Conservation (phyloP, 2,888 invertebrate genomes). For the Alloplasta piceator region DNA sequence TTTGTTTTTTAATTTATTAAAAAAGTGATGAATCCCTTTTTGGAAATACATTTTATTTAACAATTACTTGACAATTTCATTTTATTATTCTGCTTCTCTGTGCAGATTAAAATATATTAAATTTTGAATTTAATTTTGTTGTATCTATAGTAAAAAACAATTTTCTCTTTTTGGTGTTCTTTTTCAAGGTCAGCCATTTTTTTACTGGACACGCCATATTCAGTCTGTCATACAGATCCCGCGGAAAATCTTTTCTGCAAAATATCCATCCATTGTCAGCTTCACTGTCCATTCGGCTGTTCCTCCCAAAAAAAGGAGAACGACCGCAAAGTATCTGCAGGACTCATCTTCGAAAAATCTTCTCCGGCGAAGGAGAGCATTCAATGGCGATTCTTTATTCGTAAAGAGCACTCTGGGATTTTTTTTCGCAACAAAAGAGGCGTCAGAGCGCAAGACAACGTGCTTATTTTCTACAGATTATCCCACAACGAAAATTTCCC, state of each 20-base stretch:
- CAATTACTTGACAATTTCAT: no score
- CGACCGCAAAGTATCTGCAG: constrained; percentile 31
- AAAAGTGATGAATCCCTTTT: background rate
- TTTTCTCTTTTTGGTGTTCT: background rate
- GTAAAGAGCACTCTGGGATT: constrained; percentile 59
- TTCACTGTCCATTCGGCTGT: constrained; percentile 36
- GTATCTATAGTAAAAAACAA: background rate
- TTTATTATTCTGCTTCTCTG: no score
- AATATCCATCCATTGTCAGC: constrained; percentile 20
- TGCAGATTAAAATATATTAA: no score
- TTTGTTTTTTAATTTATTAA: background rate
- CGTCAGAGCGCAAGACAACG: constrained; percentile 72
- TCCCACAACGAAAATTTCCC: constrained; percentile 20
- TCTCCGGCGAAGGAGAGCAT: constrained; percentile 35
- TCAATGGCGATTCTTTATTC: constrained; percentile 59
- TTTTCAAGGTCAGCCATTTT: constrained; percentile 30
- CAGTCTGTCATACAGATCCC: background rate
- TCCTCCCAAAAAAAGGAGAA: constrained; percentile 19
- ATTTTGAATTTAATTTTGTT: no score
- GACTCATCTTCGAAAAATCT: constrained; percentile 70
- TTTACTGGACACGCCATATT: constrained; percentile 52
- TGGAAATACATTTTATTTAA: no score
- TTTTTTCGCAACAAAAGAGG: constrained; percentile 69
- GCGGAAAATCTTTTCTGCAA: constrained; percentile 17
- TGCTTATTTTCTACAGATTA: constrained; percentile 27